Evolutionary conservation across 1,140 invertebrate genomes (phyloP), one percentile per base, ranked within the genome.

Genomic region (Leguminivora glycinivorella): DNA sequence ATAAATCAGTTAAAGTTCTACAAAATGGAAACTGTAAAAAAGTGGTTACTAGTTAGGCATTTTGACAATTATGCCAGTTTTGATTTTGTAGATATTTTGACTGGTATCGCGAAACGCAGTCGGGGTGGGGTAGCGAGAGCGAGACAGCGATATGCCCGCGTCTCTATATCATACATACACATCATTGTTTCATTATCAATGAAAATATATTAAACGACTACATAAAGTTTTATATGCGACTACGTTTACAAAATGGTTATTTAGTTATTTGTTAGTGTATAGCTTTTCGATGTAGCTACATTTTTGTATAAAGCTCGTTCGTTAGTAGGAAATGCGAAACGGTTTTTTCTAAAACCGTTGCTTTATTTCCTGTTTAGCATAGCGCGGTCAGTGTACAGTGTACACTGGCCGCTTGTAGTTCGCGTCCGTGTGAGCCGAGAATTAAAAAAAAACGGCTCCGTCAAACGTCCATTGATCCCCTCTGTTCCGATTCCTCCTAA

Each of bases 151-250:
- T 4, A 60, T 40, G 12, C 12, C 34, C 17, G n/a, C 56, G 69
- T 47, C 76, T 72, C 74, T 47, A 88, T 84, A 88, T 85, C 84
- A 88, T 81, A 76, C 76, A 79, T 81, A 84, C 85, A 88, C 84
- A 84, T 88, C 83, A 86, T 83, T 70, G 78, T 82, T 83, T 83
- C 80, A 78, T 78, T 83, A 81, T 80, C 72, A 79, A 81, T 74
- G 79, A 80, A 80, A 79, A 85, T 77, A 85, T 77, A 74, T 74
- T 70, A 75, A 73, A 63, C 70, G 52, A 72, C 43, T 70, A 76
- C 71, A 75, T 79, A 76, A 77, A 77, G 56, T 76, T 78, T 79
- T 74, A 71, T 82, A 80, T 80, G 73, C 75, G 72, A 79, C 34
- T 74, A 71, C 58, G 70, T 75, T 72, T 71, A 75, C 47, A 71